A percentile compares a stretch with the other conserved stretches of the same genome.
Conservation (phyloP, 2,888 invertebrate species). For the Heliconius ismenius region DNA sequence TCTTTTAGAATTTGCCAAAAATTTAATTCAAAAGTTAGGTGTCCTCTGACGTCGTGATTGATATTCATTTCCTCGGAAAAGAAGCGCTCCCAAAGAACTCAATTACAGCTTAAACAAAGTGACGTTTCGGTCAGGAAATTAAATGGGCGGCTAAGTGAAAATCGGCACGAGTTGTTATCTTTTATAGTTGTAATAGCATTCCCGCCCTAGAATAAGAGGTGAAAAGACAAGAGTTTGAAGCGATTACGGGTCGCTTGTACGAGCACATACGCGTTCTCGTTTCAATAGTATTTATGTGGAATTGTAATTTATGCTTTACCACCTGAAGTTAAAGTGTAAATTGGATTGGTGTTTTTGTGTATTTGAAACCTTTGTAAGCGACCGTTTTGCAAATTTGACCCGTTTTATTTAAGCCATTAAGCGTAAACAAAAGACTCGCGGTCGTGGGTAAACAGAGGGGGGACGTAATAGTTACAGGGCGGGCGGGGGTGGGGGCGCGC, state of each 20-base stretch:
- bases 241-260: constrained; percentile 68
- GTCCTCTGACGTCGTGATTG: constrained; percentile 52
- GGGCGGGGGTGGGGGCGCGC: constrained; percentile 64
- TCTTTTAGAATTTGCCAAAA: constrained; percentile 41
- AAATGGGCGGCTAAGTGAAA: constrained; percentile 73
- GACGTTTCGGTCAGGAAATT: constrained; percentile 77
- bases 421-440: constrained; percentile 78
- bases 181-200: constrained; percentile 71
- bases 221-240: constrained; percentile 64
- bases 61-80: constrained; percentile 75
- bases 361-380: constrained; percentile 70
- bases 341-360: constrained; percentile 54
- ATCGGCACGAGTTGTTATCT: constrained; percentile 67
- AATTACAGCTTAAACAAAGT: constrained; percentile 79
- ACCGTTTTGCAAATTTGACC: constrained; percentile 76
- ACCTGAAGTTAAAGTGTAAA: constrained; percentile 58
- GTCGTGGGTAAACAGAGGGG: constrained; percentile 69
- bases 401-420: constrained; percentile 80
- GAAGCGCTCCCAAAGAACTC: constrained; percentile 73
- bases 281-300: constrained; percentile 58
- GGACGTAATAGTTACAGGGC: constrained; percentile 75
- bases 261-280: constrained; percentile 57
- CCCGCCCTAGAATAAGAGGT: constrained; percentile 59
- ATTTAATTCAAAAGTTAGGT: constrained; percentile 55
- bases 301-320: constrained; percentile 62